Base-by-base conservation (phyloP, 2,888 invertebrate genomes). In the Hirtodrosophila trivittata region DNA sequence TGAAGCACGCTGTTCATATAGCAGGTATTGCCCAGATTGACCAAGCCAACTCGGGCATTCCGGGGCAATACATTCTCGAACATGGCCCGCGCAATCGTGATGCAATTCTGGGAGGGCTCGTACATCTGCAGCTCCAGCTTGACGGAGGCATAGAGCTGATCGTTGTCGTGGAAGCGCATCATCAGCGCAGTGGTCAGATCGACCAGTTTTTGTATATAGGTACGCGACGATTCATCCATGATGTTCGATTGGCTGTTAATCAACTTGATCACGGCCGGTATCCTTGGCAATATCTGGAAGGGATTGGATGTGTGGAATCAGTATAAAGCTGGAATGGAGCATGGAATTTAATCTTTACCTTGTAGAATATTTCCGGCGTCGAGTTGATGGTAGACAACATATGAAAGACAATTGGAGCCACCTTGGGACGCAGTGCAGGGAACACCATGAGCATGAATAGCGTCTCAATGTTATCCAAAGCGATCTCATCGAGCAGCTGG, bases 1-100 rank as follows among this genome's bases (percentile, higher is more conserved):
- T 97, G 97, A 60, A 97, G 91, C 1, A 96, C 94, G 88, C 96
- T 96, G 90, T 97, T 97, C 95, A 97, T 95, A 82, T 96, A 97
- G 89, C 97, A 97, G 0, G 97, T 97, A 86, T 97, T 97, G 21
- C 97, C 96, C 33, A 96, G 92, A 91, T 97, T 97, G 32, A 94
- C 92, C 14, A 97, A 92, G 1, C 97, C 97, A 3, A 95, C 95
- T 25, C 89, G 87, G 4, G 88, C 87, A 62, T 90, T 90, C 6
- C 80, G 77, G n/a, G 74, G 65, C 73, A 80, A n/a, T 9, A 65
- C 76, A 37, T 65, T 71, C 64, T 77, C 72, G 10, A 75, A 66
- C 32, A 87, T 75, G 16, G 73, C 90, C 90, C 75, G 72, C 12
- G 92, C 89, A 59, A 62, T 86, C 54, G 57, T 91, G 84, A 68